phyloP scores from a whole-genome alignment of 2,797 vertebrate genomes.

The Ambastaia sidthimunki region DNA sequence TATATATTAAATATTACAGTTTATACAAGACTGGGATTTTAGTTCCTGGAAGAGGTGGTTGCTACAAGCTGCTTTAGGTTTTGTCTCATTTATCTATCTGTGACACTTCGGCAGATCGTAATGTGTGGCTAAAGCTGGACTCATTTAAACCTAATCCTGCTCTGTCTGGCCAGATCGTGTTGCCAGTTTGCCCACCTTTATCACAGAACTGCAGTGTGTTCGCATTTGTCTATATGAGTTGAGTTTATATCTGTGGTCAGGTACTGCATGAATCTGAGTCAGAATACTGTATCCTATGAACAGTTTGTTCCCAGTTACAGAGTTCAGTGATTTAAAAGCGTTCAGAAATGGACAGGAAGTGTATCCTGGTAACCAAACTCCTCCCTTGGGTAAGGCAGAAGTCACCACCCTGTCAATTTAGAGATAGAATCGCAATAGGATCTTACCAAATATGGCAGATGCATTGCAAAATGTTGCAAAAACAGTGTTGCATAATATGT shows the following conservation, averaged over 20 bases:
- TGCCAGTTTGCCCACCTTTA: constrained; percentile 46
- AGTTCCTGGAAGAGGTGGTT: neutral
- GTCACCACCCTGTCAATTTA: constrained; percentile 21
- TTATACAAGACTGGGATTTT: neutral
- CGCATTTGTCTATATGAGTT: constrained; percentile 18
- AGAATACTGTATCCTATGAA: constrained; percentile 43
- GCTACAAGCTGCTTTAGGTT: neutral
- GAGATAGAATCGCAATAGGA: constrained; percentile 5
- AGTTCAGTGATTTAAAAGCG: constrained; percentile 38
- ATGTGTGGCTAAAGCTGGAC: neutral
- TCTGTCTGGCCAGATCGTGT: constrained; percentile 44
- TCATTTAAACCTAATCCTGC: constrained; percentile 39
- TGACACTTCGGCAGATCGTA: neutral
- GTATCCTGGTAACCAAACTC: constrained; percentile 69
- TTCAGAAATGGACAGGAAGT: constrained; percentile 61
- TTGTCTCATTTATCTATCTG: neutral
- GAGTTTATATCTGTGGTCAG: constrained; percentile 7
- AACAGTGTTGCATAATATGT: constrained; percentile 17
- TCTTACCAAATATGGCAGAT: constrained; percentile 34
- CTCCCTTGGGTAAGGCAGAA: constrained; percentile 54
- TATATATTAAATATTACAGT: constrained; percentile 2
- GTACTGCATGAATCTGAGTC: neutral
- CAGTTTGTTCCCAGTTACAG: constrained; percentile 49
- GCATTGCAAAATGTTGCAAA: neutral
- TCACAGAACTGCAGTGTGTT: constrained; percentile 40